A percentile compares a stretch with the other conserved stretches of the same genome.
phyloP scores from a whole-genome alignment of 2,888 invertebrate species.

The Dyspetes luteomarginatus region DNA sequence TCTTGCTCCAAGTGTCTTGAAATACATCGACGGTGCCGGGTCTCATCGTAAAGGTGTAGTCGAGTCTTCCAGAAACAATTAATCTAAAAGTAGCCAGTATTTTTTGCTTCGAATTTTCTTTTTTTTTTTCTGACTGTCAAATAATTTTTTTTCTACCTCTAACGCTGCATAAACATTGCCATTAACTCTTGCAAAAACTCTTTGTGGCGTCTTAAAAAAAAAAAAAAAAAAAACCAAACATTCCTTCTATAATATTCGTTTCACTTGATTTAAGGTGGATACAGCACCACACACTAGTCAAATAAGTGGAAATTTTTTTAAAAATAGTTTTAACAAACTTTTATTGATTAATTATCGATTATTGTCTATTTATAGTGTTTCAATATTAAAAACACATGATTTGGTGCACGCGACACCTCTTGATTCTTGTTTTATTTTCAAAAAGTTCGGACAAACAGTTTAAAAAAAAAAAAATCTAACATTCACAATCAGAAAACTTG shows the following conservation, averaged over 20 bases:
- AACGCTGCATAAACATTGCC: slow-evolving; percentile 63
- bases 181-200: slow-evolving; percentile 57
- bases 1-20: slow-evolving; percentile 51
- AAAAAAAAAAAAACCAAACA: slow-evolving; percentile 11
- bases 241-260: slow-evolving; percentile 23
- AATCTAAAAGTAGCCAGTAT: slow-evolving; percentile 8
- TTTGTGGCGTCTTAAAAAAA: slow-evolving; percentile 12
- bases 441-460: no score
- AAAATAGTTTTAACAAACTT: no score
- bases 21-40: slow-evolving; percentile 70
- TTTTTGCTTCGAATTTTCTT: slow-evolving; percentile 33
- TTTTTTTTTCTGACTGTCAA: slow-evolving; percentile 27
- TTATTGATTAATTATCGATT: no score
- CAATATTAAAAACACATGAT: no score
- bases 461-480: no score
- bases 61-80: slow-evolving; percentile 59
- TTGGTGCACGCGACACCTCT: no score
- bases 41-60: slow-evolving; percentile 60
- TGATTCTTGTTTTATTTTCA: no score
- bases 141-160: slow-evolving; percentile 9
- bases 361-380: no score
- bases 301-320: no score
- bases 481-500: no score
- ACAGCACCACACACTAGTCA: no score
- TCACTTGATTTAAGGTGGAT: not conserved